Percentiles rank a stretch among this genome's conserved stretches.
Conservation (phyloP, 2,888 invertebrate species). For the Azorinus chamasolen region DNA sequence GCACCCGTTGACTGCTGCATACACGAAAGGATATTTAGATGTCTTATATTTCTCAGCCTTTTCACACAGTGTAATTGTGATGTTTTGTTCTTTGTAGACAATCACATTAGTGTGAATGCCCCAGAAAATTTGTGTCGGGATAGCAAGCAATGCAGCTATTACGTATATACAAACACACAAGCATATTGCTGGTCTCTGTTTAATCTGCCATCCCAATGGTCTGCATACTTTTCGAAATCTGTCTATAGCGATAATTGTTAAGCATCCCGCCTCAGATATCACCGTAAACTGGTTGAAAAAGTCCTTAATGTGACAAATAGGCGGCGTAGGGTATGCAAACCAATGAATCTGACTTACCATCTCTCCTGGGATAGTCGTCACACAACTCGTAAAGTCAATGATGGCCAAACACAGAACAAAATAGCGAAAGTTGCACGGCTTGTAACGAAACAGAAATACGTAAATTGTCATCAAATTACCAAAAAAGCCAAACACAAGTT, state of each 20-base stretch:
- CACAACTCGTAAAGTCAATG: conserved; percentile 26
- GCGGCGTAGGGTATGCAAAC: conserved; percentile 27
- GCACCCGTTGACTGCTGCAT: neutral
- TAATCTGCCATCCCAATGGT: conserved; percentile 38
- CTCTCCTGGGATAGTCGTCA: conserved; percentile 49
- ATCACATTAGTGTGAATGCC: neutral
- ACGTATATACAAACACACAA: conserved; percentile 13
- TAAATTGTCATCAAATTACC: conserved; percentile 49
- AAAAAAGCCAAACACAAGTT: conserved; percentile 31
- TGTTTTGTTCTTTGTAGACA: conserved; percentile 3
- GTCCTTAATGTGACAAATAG: conserved; percentile 31
- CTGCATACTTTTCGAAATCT: conserved; percentile 42
- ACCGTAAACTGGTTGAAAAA: conserved; percentile 43
- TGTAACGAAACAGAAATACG: conserved; percentile 34
- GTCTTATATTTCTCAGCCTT: conserved; percentile 20
- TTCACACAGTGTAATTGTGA: conserved; percentile 37
- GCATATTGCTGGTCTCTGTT: conserved; percentile 15
- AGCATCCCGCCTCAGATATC: conserved; percentile 21
- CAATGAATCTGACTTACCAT: conserved; percentile 33
- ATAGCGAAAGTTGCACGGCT: conserved; percentile 35
- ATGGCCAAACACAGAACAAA: conserved; percentile 43
- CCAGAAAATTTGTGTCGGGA: conserved; percentile 32
- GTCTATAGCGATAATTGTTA: conserved; percentile 37
- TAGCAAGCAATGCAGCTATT: conserved; percentile 18
- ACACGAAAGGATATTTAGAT: conserved; percentile 21